Evolutionary conservation across 2,888 invertebrate species (phyloP), one percentile per base, ranked within the genome.

Genomic region (Ectropis crepuscularia): DNA sequence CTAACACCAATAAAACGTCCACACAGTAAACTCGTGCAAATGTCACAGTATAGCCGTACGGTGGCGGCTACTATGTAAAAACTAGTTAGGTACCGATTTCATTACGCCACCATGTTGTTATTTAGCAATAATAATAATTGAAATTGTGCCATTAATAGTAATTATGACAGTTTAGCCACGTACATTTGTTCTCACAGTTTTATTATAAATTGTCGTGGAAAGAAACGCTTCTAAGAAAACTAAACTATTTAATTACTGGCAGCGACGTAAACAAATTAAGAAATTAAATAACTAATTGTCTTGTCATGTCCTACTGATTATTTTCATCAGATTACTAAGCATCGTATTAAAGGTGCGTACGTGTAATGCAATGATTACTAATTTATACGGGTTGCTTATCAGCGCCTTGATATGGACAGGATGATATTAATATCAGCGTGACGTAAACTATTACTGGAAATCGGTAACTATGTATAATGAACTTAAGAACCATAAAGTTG

Each of bases 111-210:
- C 6, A 12, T 43, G 11, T 41, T 37, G 41, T 53, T 41, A 41
- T 38, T 5, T 7, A 37, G 12, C 28, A 47, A 28, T 49, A 61
- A 64, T 65, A 58, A 64, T 59, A 16, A 54, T 50, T 43, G 48
- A 55, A 50, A 48, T 50, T 46, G 11, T 55, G 37, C 60, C 71
- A 80, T 79, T 80, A 81, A 76, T 71, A 75, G 76, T 72, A 70
- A 76, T 81, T 81, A 82, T 78, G 75, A 77, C 75, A 28, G 78
- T 74, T 76, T 75, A 77, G 7, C 43, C 10, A n/a, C 9, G 45
- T 79, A 79, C 80, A 69, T 78, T 68, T 69, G 63, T 68, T 74
- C 78, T 78, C 77, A 74, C 76, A 78, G 77, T 72, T 73, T 73
- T 70, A 54, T 57, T 54, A 50, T 60, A 16, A 57, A n/a, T 16